Evolutionary conservation across 2,888 invertebrate genomes (phyloP), one percentile per base, ranked within the genome.

Genomic region (Agrenia bidenticulata): DNA sequence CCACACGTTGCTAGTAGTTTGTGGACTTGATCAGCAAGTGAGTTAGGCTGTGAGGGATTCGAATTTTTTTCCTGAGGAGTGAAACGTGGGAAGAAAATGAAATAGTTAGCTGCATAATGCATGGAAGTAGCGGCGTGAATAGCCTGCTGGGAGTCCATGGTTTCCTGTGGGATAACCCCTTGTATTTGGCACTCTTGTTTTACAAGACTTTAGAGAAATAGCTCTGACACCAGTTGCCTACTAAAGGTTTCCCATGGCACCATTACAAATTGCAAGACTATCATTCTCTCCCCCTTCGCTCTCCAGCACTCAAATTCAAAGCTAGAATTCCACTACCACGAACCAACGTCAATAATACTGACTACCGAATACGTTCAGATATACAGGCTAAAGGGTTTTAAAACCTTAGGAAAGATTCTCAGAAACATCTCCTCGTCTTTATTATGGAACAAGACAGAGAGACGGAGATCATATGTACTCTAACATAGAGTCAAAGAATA

Each of bases 181-280:
- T 32, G 32, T 32, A 32, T 17, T 62, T 62, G 54, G 56, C 61
- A 61, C 67, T 61, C 64, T 53, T 62, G 66, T 63, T 63, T 66
- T 69, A 64, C 66, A 71, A 68, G 70, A 64, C 68, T 59, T 62
- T 63, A 64, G 72, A 73, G 69, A 73, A 72, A 72, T 72, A 70
- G 66, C 58, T 57, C 69, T 72, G 73, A 73, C 73, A 73, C 73
- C 73, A 73, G 73, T 73, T 73, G 73, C 72, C 72, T 72, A 68
- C 69, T 69, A 73, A 73, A 64, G 60, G 53, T 50, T 60, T 68
- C 67, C 70, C 66, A 57, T 60, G 67, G 53, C 54, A 67, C 67
- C 65, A 53, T 49, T 64, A 63, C 63, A 65, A 65, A 66, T 54
- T 70, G 70, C 61, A 63, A 57, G 27, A 32, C 41, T 57, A 57